Percentiles rank a stretch among this genome's conserved stretches.
These are phyloP conservation scores for Chymomyza caudatula DNA, from an alignment of 2,888 invertebrate genomes.

Conservation along the genomic window DNA sequence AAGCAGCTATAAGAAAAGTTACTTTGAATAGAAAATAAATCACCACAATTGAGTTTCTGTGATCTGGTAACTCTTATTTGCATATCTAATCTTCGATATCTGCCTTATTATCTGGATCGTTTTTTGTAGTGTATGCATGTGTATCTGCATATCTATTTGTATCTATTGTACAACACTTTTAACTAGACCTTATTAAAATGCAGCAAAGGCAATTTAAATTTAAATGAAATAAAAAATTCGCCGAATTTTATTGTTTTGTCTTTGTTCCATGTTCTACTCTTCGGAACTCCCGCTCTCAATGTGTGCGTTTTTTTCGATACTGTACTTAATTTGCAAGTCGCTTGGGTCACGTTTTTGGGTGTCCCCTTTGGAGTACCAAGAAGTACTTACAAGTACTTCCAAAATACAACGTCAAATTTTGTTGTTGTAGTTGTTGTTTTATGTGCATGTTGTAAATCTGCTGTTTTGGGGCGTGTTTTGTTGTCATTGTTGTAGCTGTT, in stretches of 20 bases:
- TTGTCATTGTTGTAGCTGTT: neutral
- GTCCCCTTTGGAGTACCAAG: neutral
- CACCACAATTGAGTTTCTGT: no score
- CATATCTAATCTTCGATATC: no score
- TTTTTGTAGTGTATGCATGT: no score
- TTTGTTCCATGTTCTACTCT: neutral
- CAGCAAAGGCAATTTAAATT: no score
- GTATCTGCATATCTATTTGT: no score
- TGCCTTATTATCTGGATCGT: no score
- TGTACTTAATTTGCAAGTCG: constrained; percentile 59
- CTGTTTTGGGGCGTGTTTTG: constrained; percentile 57
- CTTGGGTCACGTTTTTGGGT: constrained; percentile 63
- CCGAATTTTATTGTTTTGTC: constrained; percentile 17
- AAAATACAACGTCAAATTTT: constrained; percentile 48
- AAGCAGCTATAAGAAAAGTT: no score
- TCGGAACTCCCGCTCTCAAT: neutral
- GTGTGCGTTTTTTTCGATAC: neutral
- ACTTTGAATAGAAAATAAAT: no score
- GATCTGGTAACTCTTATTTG: no score
- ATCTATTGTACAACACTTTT: no score
- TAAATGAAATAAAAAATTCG: no score
- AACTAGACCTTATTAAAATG: no score
- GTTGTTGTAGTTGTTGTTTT: constrained; percentile 68
- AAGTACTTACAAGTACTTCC: neutral
- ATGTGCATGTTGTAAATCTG: constrained; percentile 56